These are phyloP conservation scores for Nannoperca obscura DNA, from an alignment of 2,797 vertebrate genomes.

Conservation along the genomic window DNA sequence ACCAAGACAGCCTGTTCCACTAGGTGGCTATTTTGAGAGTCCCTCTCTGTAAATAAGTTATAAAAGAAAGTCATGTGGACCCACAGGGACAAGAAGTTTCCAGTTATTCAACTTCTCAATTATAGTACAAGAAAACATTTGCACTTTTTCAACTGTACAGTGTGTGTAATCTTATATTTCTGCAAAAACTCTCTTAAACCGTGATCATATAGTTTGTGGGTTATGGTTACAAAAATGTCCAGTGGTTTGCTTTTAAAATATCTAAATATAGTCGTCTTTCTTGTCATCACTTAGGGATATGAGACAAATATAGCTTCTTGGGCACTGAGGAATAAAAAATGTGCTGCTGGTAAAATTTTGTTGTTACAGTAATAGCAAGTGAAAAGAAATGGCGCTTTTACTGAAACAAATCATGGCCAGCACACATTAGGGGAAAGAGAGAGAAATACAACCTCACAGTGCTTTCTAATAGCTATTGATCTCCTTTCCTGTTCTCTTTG, in stretches of 20 bases:
- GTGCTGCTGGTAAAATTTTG: slow-evolving; percentile 71
- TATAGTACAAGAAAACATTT: neutral
- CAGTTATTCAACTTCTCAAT: slow-evolving; percentile 1
- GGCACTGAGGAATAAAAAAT: slow-evolving; percentile 40
- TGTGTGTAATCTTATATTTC: neutral
- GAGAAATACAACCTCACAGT: slow-evolving; percentile 68
- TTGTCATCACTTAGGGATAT: slow-evolving; percentile 43
- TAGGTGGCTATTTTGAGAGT: slow-evolving; percentile 62
- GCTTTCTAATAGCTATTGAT: slow-evolving; percentile 82
- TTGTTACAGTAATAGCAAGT: slow-evolving; percentile 76
- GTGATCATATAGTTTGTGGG: neutral
- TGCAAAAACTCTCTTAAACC: neutral
- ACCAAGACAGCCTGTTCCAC: slow-evolving; percentile 63
- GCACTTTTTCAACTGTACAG: neutral
- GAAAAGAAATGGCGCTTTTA: slow-evolving; percentile 72
- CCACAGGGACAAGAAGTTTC: slow-evolving; percentile 39
- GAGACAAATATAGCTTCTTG: slow-evolving; percentile 52
- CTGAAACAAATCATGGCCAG: slow-evolving; percentile 70
- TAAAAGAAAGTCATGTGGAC: slow-evolving; percentile 58
- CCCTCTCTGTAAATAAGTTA: slow-evolving; percentile 57
- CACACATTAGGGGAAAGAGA: slow-evolving; percentile 64
- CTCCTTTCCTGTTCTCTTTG: slow-evolving; percentile 55
- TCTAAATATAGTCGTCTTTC: slow-evolving; percentile 44
- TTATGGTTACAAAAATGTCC: neutral
- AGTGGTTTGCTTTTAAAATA: slow-evolving; percentile 11